These are phyloP conservation scores for Cossypha caffra DNA, from an alignment of 2,797 vertebrate species.

Conservation along the genomic window DNA sequence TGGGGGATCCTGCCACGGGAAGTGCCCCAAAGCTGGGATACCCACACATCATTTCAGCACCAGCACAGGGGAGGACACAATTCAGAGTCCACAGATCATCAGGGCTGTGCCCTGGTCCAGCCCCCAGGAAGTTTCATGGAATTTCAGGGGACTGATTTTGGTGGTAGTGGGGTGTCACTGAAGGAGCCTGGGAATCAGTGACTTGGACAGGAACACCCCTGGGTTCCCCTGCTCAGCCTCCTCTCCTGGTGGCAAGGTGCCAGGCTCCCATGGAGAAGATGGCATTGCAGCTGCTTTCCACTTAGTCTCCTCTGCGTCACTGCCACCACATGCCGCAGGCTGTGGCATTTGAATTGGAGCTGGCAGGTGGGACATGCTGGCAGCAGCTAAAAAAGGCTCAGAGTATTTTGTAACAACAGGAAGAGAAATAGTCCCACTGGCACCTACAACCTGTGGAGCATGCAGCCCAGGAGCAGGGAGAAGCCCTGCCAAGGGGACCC, in stretches of 20 bases:
- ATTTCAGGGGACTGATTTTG: not conserved
- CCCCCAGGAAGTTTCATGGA: not conserved
- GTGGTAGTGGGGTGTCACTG: not conserved
- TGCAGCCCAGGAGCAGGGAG: not conserved
- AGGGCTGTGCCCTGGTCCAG: not conserved
- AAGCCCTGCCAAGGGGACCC: not conserved
- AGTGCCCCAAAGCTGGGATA: not conserved
- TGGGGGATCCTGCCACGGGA: rapidly evolving
- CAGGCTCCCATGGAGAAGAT: not conserved
- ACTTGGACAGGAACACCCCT: not conserved
- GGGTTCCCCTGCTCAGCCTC: not conserved
- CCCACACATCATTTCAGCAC: not conserved
- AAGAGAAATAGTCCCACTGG: not conserved
- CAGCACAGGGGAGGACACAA: not conserved
- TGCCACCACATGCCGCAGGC: not conserved
- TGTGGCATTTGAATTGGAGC: not conserved
- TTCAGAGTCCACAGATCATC: not conserved
- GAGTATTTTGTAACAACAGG: not conserved
- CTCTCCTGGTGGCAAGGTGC: not conserved
- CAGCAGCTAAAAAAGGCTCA: not conserved
- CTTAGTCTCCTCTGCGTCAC: not conserved
- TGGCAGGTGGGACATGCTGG: not conserved
- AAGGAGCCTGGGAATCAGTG: not conserved
- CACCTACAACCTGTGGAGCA: not conserved
- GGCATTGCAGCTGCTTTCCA: conserved; percentile 12